Conservation (phyloP, 2,888 invertebrate genomes). For the Drosophila paracracens region DNA sequence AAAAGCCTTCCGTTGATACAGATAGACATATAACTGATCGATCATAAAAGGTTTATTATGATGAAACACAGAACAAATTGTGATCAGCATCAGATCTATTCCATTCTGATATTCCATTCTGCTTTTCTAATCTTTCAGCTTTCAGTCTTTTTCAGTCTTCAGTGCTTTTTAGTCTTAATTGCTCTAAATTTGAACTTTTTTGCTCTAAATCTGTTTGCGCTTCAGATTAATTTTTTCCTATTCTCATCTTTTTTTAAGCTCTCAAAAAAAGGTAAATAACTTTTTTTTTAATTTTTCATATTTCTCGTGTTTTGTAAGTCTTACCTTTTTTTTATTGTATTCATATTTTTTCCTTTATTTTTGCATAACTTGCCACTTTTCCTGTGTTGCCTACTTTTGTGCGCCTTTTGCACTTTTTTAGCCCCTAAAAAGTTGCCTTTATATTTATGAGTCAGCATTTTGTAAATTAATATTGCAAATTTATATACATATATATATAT, state of each 20-base stretch:
- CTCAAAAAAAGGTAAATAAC: background rate
- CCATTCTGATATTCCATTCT: no score
- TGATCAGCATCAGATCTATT: background rate
- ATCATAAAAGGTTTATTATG: background rate
- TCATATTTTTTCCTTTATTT: conserved; percentile 23
- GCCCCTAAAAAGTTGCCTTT: conserved; percentile 16
- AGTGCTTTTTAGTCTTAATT: no score
- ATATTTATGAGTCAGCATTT: conserved; percentile 44
- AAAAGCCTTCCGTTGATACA: background rate
- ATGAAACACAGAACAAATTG: background rate
- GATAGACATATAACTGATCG: background rate
- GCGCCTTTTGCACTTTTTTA: conserved; percentile 38
- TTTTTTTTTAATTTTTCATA: background rate
- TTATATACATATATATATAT: conserved; percentile 2
- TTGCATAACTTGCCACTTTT: conserved; percentile 40
- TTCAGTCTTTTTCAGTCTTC: no score
- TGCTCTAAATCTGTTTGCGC: background rate
- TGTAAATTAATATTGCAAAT: conserved; percentile 66
- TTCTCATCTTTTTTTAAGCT: background rate
- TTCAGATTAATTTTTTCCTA: background rate
- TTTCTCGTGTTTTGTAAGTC: background rate
- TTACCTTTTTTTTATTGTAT: conserved; percentile 15
- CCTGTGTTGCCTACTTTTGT: conserved; percentile 65
- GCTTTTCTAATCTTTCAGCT: no score
- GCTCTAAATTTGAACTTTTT: background rate